Evolutionary conservation across 2,797 vertebrate species (phyloP).

Genomic region (Pseudomugil gertrudae): DNA sequence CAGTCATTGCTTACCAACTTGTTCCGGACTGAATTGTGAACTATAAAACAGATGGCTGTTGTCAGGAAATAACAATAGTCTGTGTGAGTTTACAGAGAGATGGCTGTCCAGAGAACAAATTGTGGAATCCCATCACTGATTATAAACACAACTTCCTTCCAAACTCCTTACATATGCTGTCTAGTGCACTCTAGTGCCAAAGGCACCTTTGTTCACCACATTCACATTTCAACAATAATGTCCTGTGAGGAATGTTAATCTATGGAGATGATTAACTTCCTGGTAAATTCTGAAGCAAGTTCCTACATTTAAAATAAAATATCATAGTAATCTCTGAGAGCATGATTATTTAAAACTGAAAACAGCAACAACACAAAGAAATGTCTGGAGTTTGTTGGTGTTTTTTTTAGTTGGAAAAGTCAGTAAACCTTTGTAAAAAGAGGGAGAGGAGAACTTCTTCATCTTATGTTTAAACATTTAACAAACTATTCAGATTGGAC

Average conservation of each 20-base stretch:
- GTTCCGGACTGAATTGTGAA: constrained; percentile 50
- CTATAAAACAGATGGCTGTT: constrained; percentile 52
- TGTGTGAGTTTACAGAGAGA: constrained; percentile 21
- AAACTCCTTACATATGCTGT: constrained; percentile 5
- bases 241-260: neutral
- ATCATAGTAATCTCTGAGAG: neutral
- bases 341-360: neutral
- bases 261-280: neutral
- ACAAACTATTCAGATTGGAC: neutral
- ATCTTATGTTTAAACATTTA: neutral
- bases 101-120: constrained; percentile 9
- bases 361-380: neutral
- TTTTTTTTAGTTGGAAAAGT: no score
- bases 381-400: neutral
- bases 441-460: neutral
- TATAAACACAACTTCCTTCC: constrained; percentile 4
- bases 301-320: neutral
- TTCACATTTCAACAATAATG: neutral
- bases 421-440: neutral
- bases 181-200: neutral
- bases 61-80: constrained; percentile 38
- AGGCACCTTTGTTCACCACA: neutral
- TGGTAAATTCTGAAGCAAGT: neutral
- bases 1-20: constrained; percentile 56
- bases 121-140: constrained; percentile 15